Evolutionary conservation across 2,797 vertebrate genomes (phyloP).

Genomic region (Characodon lateralis): DNA sequence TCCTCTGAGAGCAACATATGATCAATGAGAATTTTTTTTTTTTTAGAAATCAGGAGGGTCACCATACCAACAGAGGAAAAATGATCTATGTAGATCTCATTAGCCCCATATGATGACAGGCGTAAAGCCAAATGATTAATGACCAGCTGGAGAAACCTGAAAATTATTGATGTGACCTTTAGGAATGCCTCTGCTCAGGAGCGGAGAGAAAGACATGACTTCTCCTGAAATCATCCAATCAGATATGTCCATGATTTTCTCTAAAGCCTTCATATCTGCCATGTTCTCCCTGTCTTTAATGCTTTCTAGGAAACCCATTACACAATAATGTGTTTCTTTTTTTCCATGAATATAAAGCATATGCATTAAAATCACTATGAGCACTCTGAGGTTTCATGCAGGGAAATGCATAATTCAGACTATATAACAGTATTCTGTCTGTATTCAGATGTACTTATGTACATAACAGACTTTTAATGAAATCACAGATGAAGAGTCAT

Average conservation of each 20-base stretch:
- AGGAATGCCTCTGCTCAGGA: constrained; percentile 58
- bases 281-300: constrained; percentile 22
- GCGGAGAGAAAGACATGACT: constrained; percentile 57
- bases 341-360: constrained; percentile 28
- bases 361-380: constrained; percentile 19
- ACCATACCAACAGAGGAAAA: constrained; percentile 64
- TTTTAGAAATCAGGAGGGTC: constrained; percentile 47
- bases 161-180: constrained; percentile 84
- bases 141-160: constrained; percentile 64
- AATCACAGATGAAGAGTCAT: constrained; percentile 54
- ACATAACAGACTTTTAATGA: constrained; percentile 52
- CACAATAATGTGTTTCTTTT: constrained; percentile 5
- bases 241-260: constrained; percentile 68
- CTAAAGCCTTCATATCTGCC: constrained; percentile 8
- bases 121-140: constrained; percentile 76
- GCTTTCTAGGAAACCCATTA: constrained; percentile 25
- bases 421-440: constrained; percentile 19
- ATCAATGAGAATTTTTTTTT: constrained; percentile 62
- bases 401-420: constrained; percentile 30
- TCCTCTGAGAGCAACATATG: constrained; percentile 48
- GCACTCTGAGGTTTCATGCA: constrained; percentile 16
- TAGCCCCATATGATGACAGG: constrained; percentile 77
- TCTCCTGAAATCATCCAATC: constrained; percentile 61
- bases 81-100: constrained; percentile 80
- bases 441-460: constrained; percentile 41